phyloP scores from a whole-genome alignment of 2,113 vertebrate genomes.

The Peromyscus polionotus region DNA sequence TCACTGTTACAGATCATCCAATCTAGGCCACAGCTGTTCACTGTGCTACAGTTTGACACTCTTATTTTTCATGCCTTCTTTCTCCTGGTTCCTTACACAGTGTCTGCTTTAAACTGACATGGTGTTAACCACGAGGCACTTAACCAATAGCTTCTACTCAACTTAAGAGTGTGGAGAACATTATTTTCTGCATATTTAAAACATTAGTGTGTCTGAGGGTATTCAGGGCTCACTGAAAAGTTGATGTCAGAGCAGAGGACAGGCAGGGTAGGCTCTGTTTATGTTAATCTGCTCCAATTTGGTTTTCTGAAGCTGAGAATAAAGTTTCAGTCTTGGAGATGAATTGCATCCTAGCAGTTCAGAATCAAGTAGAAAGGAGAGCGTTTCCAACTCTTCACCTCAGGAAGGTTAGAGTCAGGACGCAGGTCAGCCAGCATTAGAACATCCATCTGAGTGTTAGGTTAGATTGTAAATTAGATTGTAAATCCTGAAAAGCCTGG shows the following conservation, averaged over 20 bases:
- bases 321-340: not conserved
- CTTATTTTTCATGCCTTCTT: not conserved
- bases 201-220: not conserved
- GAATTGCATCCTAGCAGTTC: not conserved
- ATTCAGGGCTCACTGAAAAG: not conserved
- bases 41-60: slow-evolving; percentile 14
- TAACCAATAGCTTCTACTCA: not conserved
- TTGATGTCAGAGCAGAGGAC: not conserved
- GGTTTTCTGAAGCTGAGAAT: not conserved
- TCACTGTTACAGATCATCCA: slow-evolving; percentile 14
- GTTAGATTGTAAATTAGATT: not conserved
- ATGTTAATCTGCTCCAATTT: not conserved
- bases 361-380: not conserved
- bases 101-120: slow-evolving; percentile 46
- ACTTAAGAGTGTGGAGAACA: slow-evolving; percentile 15
- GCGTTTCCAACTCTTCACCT: not conserved
- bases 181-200: slow-evolving; percentile 55
- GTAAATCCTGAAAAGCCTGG: not conserved
- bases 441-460: not conserved
- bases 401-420: not conserved
- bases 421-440: not conserved
- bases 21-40: slow-evolving; percentile 74
- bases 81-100: slow-evolving; percentile 49
- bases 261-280: not conserved
- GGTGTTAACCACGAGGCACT: not conserved